Base-by-base conservation (phyloP, 2,113 vertebrate genomes). In the Daboia siamensis region DNA sequence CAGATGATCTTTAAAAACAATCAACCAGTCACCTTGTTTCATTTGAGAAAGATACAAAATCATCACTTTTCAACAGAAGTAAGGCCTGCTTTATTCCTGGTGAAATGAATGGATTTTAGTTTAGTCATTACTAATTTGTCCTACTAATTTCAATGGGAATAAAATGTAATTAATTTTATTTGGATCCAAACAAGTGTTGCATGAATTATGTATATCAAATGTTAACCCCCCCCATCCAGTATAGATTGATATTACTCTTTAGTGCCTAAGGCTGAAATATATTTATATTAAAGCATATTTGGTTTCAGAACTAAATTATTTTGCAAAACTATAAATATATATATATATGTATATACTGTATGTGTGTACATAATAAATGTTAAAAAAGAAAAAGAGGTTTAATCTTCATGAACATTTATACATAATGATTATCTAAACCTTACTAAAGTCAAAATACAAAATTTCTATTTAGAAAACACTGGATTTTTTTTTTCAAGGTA, bases 401-500 rank as follows among this genome's bases (percentile, higher is more conserved):
- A 44, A 20, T 23, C 57, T 24, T 86, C 5, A 48, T 80, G 56
- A 86, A 23, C 24, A 57, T 54, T 20, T 17, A 33, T 10, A 57
- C 52, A 88, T 5, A 52, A 24, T 23, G 87, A 61, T 69, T 85
- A 59, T 17, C 74, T 3, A 93, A 93, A 87, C 48, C 86, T 54
- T 57, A 54, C 23, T 86, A 61, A 93, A 93, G 89, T 33, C 17
- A 69, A 64, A 89, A 56, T 55, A 7, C 24, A 92, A 88, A 90
- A 91, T 29, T 54, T 89, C 17, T 94, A 90, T 64, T 94, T 87
- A 89, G 86, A 10, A 69, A 21, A 90, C 55, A 52, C 39, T 23
- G 44, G 2, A 61, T 86, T 52, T 91, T 92, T 54, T 54, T 87
- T 21, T 33, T 3, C 17, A 86, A 15, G 55, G 44, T 90, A 90